Conservation (phyloP, 2,113 vertebrate species). For the Larimichthys polyactis region DNA sequence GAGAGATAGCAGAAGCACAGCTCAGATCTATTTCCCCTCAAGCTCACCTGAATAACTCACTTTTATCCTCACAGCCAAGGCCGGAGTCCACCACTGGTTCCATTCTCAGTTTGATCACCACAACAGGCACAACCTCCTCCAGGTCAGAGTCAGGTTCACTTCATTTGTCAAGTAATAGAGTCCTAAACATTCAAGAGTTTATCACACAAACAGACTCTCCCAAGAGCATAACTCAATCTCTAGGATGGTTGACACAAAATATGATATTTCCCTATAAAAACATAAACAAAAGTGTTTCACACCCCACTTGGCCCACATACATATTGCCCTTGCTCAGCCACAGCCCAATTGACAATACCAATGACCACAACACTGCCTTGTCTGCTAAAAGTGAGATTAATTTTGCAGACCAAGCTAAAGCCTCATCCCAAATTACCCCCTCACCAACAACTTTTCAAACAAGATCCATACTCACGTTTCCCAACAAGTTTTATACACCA, state of each 20-base stretch:
- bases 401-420: conserved; percentile 6
- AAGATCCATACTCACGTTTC: conserved; percentile 2
- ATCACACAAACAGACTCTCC: conserved; percentile 14
- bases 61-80: conserved; percentile 29
- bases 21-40: conserved; percentile 57
- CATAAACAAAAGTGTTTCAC: background rate
- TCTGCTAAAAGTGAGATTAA: conserved; percentile 1
- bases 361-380: background rate
- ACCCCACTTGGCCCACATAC: conserved; percentile 11
- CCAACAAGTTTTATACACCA: conserved; percentile 11
- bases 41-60: conserved; percentile 52
- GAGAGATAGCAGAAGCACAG: conserved; percentile 48
- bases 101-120: conserved; percentile 8
- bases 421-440: background rate
- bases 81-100: conserved; percentile 15
- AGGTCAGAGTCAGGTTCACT: conserved; percentile 6
- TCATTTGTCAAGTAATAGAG: conserved; percentile 16
- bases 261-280: conserved; percentile 29
- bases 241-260: background rate
- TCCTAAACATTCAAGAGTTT: conserved; percentile 23
- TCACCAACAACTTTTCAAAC: conserved; percentile 40
- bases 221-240: conserved; percentile 2
- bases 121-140: conserved; percentile 2
- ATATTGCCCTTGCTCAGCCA: background rate
- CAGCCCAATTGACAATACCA: conserved; percentile 1